phyloP scores from a whole-genome alignment of 92 coral and sea anemone genomes.

The Porites cylindrica region DNA sequence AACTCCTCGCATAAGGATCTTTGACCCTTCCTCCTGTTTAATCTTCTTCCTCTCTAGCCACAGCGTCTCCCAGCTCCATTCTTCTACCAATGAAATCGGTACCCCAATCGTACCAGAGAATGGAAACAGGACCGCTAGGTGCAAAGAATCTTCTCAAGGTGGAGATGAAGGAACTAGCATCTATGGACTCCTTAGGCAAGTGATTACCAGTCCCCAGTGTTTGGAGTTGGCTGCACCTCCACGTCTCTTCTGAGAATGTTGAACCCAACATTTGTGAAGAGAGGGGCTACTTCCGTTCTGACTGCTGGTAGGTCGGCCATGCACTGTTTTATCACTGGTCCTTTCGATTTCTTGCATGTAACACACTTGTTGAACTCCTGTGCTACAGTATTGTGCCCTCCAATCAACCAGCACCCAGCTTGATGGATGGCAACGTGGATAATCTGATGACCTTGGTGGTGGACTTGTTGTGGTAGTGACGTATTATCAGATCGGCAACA shows the following conservation, averaged over 20 bases:
- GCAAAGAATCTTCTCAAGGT: slow-evolving; percentile 8
- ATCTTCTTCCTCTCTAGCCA: not conserved
- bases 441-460: slow-evolving; percentile 60
- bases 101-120: not conserved
- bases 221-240: slow-evolving; percentile 26
- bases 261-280: slow-evolving; percentile 46
- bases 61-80: slow-evolving; percentile 25
- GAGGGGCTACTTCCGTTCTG: slow-evolving; percentile 27
- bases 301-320: slow-evolving; percentile 42
- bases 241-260: slow-evolving; percentile 30
- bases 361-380: slow-evolving; percentile 14
- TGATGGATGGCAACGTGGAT: slow-evolving; percentile 44
- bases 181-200: slow-evolving; percentile 45
- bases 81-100: slow-evolving; percentile 4
- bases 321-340: slow-evolving; percentile 17
- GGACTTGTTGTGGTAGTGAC: slow-evolving; percentile 46
- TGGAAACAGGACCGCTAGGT: slow-evolving; percentile 11
- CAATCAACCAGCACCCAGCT: slow-evolving; percentile 41
- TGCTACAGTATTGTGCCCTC: slow-evolving; percentile 29
- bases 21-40: not conserved
- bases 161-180: slow-evolving; percentile 35
- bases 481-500: slow-evolving; percentile 21
- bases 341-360: slow-evolving; percentile 9
- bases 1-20: slow-evolving; percentile 6
- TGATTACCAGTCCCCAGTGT: slow-evolving; percentile 56